These are phyloP conservation scores for Oriolus oriolus DNA, from an alignment of 2,113 vertebrate species.

Conservation along the genomic window DNA sequence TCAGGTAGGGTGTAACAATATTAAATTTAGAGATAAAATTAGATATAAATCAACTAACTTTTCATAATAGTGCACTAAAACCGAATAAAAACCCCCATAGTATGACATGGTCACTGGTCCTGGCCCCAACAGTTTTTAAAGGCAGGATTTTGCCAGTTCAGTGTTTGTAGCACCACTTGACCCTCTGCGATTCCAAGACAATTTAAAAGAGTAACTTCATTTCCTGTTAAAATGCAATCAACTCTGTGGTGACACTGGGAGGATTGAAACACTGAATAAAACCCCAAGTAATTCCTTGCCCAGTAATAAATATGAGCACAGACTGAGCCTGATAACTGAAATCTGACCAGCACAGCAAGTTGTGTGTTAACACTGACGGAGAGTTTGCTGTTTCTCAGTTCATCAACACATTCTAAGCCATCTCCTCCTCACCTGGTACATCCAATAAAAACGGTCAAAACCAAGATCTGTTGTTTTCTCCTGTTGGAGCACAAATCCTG, in stretches of 20 bases:
- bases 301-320: background rate
- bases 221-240: background rate
- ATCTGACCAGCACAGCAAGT: background rate
- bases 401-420: background rate
- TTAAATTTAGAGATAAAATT: background rate
- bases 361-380: background rate
- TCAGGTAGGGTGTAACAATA: background rate
- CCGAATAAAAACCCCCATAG: background rate
- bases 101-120: background rate
- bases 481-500: background rate
- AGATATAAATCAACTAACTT: background rate
- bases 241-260: background rate
- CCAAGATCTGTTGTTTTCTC: background rate
- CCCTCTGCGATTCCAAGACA: background rate
- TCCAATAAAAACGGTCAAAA: background rate
- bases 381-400: background rate
- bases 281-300: background rate
- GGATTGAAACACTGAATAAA: background rate
- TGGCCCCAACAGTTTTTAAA: background rate
- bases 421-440: background rate
- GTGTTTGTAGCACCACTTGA: background rate
- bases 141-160: background rate
- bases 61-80: background rate
- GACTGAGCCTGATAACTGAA: background rate
- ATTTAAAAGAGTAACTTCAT: background rate